Conservation (phyloP, 2,797 vertebrate genomes). For the Malacoctenus gilli region DNA sequence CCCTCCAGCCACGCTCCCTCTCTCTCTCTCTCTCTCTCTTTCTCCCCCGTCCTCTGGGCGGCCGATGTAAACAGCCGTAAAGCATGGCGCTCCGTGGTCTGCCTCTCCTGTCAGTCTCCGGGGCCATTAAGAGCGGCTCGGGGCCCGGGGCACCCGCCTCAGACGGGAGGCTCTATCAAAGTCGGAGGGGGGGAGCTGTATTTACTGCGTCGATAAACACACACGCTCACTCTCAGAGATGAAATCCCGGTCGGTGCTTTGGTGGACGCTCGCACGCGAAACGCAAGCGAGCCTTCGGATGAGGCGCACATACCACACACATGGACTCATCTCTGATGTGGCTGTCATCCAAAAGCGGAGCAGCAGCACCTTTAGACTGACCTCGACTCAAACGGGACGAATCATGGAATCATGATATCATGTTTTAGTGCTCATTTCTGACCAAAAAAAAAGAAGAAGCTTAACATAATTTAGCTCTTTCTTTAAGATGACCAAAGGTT, state of each 20-base stretch:
- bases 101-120: slow-evolving; percentile 55
- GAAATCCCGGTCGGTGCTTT: slow-evolving; percentile 55
- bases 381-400: neutral
- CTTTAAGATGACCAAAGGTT: too few species aligned
- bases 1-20: neutral
- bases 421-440: too few species aligned
- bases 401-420: too few species aligned
- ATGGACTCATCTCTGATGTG: neutral
- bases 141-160: slow-evolving; percentile 48
- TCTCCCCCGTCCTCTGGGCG: slow-evolving; percentile 56
- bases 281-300: slow-evolving; percentile 22
- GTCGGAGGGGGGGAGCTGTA: slow-evolving; percentile 65
- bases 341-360: neutral
- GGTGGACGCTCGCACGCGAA: slow-evolving; percentile 44
- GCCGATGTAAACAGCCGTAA: slow-evolving; percentile 82
- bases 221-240: slow-evolving; percentile 65
- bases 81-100: slow-evolving; percentile 59
- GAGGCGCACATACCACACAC: slow-evolving; percentile 23
- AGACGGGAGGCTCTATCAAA: slow-evolving; percentile 76
- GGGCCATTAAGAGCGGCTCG: slow-evolving; percentile 64
- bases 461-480: too few species aligned
- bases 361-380: too few species aligned
- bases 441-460: too few species aligned
- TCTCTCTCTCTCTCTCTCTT: slow-evolving; percentile 30
- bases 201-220: slow-evolving; percentile 79